Percentiles rank a stretch among this genome's conserved stretches.
Evolutionary conservation across 2,797 vertebrate genomes (phyloP).

Genomic region (Aldrovandia affinis): DNA sequence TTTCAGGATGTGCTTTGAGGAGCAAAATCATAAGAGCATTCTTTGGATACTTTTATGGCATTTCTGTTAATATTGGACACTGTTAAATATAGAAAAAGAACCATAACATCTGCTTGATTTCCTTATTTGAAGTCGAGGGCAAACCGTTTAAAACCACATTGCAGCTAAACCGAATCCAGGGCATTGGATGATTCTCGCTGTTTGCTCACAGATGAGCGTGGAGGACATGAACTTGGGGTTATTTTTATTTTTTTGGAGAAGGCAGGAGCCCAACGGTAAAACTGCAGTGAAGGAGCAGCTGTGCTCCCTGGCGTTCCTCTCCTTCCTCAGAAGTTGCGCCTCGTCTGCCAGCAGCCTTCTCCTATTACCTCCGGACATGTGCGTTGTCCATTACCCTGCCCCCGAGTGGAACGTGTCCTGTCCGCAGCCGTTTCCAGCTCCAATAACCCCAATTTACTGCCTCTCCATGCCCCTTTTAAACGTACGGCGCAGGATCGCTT

Average conservation of each 20-base stretch:
- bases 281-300: neutral
- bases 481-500: neutral
- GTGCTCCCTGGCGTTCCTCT: neutral
- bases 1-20: too few relatives aligned
- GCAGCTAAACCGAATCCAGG: neutral
- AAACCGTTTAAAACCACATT: neutral
- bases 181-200: neutral
- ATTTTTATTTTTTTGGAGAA: neutral
- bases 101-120: neutral
- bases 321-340: neutral
- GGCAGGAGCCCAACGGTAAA: neutral
- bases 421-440: constrained; percentile 26
- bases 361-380: constrained; percentile 24
- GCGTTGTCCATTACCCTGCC: constrained; percentile 25
- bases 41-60: neutral
- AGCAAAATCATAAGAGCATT: too few relatives aligned
- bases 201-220: neutral
- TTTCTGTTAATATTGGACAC: neutral
- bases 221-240: neutral
- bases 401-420: neutral
- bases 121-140: neutral
- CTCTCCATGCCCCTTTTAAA: neutral
- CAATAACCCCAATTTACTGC: constrained; percentile 23
- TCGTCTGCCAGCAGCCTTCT: constrained; percentile 7
- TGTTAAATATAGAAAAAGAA: neutral